Evolutionary conservation across 2,113 vertebrate species (phyloP), one percentile per base, ranked within the genome.

Genomic region (Todiramphus chloris): DNA sequence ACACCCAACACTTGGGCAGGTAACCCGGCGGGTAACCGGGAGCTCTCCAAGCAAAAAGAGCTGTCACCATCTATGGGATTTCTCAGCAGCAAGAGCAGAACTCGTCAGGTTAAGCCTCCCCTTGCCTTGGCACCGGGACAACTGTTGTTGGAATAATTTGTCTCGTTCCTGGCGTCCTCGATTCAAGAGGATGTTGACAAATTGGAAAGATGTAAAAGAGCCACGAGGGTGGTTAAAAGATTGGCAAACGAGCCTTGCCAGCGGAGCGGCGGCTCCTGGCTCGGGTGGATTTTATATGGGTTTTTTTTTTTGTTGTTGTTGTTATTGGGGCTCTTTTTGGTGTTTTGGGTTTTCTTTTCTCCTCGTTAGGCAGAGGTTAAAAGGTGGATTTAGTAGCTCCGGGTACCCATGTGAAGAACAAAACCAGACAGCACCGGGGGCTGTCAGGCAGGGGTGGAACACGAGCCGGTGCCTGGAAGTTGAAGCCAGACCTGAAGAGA

Each of bases 81-180:
- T 20, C 11, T 86, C 89, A 78, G n/a, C 83, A 91, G 94, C 89
- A 46, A 64, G 83, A 95, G 89, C 91, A 87, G 89, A 95, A 9
- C 69, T 74, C 68, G n/a, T 80, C 95, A 94, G 96, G 95, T 96
- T 90, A 33, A 46, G 13, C 81, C 74, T 93, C 30, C 25, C 72
- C 89, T 19, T 18, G 68, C 6, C 2, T 51, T 97, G 96, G 95
- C 94, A 43, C 39, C 0, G n/a, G 33, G 27, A 72, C 87, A 73
- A 4, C 58, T 90, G 58, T 76, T 86, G 83, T 93, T 96, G 96
- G 94, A 95, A 89, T 24, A 14, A 87, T 93, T 96, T 92, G 87
- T 55, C 91, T 6, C 28, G 13, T 16, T 96, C 59, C 91, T 96
- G 96, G 91, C 95, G n/a, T 60, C 89, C 76, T 90, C 35, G 3